Percentiles rank a stretch among this genome's conserved stretches.
Evolutionary conservation across 2,113 vertebrate genomes (phyloP).

Genomic region (Rhinopithecus roxellana): DNA sequence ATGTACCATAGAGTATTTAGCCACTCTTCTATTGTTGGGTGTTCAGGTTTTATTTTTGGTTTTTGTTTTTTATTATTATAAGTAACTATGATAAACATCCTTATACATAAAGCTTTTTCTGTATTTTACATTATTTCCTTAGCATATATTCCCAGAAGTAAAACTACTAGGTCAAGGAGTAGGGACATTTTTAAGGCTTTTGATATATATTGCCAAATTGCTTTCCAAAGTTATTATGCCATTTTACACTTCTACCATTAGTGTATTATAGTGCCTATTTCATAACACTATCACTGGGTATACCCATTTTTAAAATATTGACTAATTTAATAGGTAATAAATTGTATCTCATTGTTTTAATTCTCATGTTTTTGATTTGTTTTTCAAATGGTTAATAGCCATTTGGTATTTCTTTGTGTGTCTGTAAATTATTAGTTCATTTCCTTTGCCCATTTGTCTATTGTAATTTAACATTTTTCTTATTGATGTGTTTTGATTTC

Average conservation of each 20-base stretch:
- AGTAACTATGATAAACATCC: conserved; percentile 30
- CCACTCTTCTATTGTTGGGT: background rate
- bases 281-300: background rate
- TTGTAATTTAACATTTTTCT: background rate
- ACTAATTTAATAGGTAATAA: conserved; percentile 36
- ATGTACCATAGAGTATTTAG: background rate
- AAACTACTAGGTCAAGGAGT: conserved; percentile 25
- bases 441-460: conserved; percentile 31
- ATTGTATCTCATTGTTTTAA: background rate
- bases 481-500: conserved; percentile 26
- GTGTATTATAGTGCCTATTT: background rate
- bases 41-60: background rate
- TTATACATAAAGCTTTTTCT: conserved; percentile 38
- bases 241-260: background rate
- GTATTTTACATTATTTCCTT: conserved; percentile 51
- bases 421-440: background rate
- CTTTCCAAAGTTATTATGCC: conserved; percentile 20
- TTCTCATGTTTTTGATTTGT: conserved; percentile 31
- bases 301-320: conserved; percentile 37
- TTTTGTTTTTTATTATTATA: background rate
- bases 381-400: conserved; percentile 3
- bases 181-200: conserved; percentile 40
- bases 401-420: conserved; percentile 11
- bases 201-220: background rate
- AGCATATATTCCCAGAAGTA: conserved; percentile 17